A percentile compares a stretch with the other conserved stretches of the same genome.
Conservation (phyloP, 2,113 vertebrate genomes). For the Gopherus evgoodei region DNA sequence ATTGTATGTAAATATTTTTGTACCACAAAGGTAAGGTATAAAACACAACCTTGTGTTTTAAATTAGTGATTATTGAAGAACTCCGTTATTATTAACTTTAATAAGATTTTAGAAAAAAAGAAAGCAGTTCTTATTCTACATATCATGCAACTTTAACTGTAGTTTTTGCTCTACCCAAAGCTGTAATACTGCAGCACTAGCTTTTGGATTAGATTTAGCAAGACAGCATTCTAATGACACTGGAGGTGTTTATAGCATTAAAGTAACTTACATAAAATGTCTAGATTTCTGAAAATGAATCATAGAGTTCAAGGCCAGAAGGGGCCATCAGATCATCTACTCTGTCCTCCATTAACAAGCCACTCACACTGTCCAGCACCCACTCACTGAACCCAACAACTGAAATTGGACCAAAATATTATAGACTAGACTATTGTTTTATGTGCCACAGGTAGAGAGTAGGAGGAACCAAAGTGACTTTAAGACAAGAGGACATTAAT, state of each 20-base stretch:
- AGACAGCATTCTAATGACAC: not conserved
- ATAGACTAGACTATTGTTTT: not conserved
- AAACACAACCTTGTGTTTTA: not conserved
- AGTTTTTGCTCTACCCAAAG: not conserved
- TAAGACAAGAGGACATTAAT: not conserved
- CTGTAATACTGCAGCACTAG: not conserved
- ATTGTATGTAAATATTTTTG: not conserved
- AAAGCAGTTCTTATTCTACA: not conserved
- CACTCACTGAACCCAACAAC: not conserved
- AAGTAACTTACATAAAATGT: fast-evolving
- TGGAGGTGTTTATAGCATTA: fast-evolving
- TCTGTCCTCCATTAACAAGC: not conserved
- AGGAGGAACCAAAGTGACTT: not conserved
- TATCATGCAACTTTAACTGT: not conserved
- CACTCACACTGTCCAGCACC: not conserved
- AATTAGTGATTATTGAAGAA: not conserved
- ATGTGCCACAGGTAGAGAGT: not conserved
- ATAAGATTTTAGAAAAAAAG: not conserved
- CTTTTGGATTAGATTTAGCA: not conserved
- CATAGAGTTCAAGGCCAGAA: not conserved
- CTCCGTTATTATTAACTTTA: not conserved
- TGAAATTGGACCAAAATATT: not conserved
- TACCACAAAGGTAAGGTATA: not conserved
- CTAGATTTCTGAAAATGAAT: not conserved
- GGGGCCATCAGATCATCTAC: not conserved